phyloP scores from a whole-genome alignment of 1,140 invertebrate genomes.

The Drosophila ogumai region DNA sequence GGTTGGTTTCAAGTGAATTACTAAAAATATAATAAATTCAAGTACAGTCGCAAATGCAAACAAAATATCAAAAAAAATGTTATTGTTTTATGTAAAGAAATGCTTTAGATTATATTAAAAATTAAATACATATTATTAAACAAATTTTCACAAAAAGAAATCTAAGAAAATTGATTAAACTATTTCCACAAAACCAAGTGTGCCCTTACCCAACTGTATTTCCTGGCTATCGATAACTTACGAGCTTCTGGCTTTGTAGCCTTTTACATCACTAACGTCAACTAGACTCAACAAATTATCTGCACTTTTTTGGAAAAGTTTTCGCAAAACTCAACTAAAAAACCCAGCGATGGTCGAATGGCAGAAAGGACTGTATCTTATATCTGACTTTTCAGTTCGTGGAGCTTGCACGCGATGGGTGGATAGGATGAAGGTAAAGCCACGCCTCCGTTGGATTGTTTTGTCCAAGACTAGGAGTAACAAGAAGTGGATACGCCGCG shows the following conservation, averaged over 20 bases:
- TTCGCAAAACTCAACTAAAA: background rate
- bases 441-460: background rate
- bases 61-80: too few species aligned
- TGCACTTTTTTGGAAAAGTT: background rate
- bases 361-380: too few species aligned
- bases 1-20: too few species aligned
- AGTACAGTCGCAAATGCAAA: too few species aligned
- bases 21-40: too few species aligned
- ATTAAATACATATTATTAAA: too few species aligned
- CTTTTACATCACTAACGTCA: background rate
- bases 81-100: too few species aligned
- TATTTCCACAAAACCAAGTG: background rate
- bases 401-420: constrained; percentile 1
- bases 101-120: too few species aligned
- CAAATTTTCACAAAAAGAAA: background rate
- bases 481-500: too few species aligned
- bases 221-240: background rate
- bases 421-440: background rate
- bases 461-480: background rate
- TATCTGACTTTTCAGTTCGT: too few species aligned
- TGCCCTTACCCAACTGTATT: too few species aligned
- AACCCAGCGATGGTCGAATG: background rate
- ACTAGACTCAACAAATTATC: background rate
- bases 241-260: background rate
- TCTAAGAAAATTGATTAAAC: background rate